Evolutionary conservation across 2,888 invertebrate species (phyloP), one percentile per base, ranked within the genome.

Genomic region (Acronicta aceris): DNA sequence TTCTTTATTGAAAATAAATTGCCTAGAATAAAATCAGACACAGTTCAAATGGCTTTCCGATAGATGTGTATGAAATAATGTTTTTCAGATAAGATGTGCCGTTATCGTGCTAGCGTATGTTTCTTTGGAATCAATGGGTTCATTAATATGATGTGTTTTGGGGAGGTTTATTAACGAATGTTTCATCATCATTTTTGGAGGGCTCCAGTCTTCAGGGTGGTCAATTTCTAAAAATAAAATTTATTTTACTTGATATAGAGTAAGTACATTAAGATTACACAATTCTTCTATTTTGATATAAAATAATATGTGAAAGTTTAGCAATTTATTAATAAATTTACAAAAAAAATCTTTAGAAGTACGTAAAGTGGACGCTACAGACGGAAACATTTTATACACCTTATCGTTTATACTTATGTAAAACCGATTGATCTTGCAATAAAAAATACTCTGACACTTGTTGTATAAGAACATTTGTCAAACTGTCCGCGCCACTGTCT

Each of bases 1-100:
- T 94, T 94, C 94, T 94, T 94, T 94, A 94, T 94, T 94, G 94
- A 94, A 94, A 94, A 93, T 94, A 94, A 94, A 94, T 94, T 94
- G 94, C 94, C 90, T 90, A 94, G 94, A 94, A 94, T 94, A 93
- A 93, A 94, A 93, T 94, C 91, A 92, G 88, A 90, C 92, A 86
- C 89, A 89, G 89, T 91, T 86, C 85, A 83, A 93, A 94, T 92
- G 93, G 92, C 89, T 94, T 94, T 93, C 93, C 94, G 93, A 94
- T 94, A 93, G 91, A 92, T 93, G 90, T 89, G 89, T 91, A 92
- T 93, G 94, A 93, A 93, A 93, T 93, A 93, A 92, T 92, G 92
- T 88, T 81, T 77, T 81, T 67, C 53, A 90, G 93, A 93, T 93
- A 93, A 93, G 92, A 91, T 87, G 85, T 74, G 90, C 80, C 88